Percentiles rank a stretch among this genome's conserved stretches.
These are phyloP conservation scores for Ametastegia equiseti DNA, from an alignment of 2,888 invertebrate species.

Conservation along the genomic window DNA sequence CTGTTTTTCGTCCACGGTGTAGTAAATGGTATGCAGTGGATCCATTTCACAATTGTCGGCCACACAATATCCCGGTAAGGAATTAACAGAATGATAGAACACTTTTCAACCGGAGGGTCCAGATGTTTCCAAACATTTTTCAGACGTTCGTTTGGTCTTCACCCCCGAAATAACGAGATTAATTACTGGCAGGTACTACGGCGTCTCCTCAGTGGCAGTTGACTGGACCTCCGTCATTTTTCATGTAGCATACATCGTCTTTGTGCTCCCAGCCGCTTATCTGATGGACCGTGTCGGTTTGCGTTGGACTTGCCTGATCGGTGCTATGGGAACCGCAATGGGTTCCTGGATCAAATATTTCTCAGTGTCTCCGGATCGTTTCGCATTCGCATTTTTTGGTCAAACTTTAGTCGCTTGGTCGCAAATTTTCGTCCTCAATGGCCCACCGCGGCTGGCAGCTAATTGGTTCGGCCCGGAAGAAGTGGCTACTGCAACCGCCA, in stretches of 20 bases:
- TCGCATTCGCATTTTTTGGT: conserved; percentile 63
- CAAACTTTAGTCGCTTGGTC: conserved; percentile 79
- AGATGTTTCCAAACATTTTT: not conserved
- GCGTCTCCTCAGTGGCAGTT: conserved; percentile 72
- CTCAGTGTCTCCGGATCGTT: conserved; percentile 6
- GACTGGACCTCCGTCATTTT: conserved; percentile 82
- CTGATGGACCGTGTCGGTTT: conserved; percentile 75
- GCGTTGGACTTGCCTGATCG: conserved; percentile 75
- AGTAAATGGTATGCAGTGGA: no score
- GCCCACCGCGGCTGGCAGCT: conserved; percentile 82
- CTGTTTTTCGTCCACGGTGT: no score
- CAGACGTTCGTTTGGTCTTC: not conserved
- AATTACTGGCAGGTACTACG: conserved; percentile 63
- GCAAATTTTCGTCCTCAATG: conserved; percentile 81
- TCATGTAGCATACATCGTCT: conserved; percentile 81
- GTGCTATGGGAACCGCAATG: conserved; percentile 78
- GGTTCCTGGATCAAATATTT: conserved; percentile 76
- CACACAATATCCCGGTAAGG: not conserved
- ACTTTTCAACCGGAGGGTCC: not conserved
- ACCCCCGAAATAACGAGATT: not conserved
- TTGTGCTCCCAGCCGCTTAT: conserved; percentile 79
- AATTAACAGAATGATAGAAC: not conserved
- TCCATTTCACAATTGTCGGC: not conserved
- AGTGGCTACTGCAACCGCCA: conserved; percentile 80
- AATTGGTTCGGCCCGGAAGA: conserved; percentile 82